Evolutionary conservation across 1,140 invertebrate species (phyloP).

Genomic region (Drosophila burlai): DNA sequence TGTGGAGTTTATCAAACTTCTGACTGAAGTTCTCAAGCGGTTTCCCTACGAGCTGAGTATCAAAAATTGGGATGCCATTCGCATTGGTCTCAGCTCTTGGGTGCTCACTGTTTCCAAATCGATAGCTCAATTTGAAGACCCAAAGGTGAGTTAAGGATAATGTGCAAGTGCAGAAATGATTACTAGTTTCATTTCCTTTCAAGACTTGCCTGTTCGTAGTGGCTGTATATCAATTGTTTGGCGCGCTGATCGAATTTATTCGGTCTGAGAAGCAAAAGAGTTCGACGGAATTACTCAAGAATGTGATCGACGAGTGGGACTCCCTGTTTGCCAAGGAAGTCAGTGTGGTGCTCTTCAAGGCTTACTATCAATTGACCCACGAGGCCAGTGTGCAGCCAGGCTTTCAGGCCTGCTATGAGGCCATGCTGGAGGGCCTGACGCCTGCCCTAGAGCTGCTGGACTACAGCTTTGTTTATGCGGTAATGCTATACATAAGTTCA

Average conservation of each 20-base stretch:
- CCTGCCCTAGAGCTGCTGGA: constrained; percentile 65
- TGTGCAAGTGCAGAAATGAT: background rate
- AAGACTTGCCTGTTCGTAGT: constrained; percentile 86
- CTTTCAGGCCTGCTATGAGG: constrained; percentile 44
- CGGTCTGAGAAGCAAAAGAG: constrained; percentile 85
- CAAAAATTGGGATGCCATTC: constrained; percentile 89
- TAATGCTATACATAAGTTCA: constrained; percentile 16
- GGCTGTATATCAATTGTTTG: constrained; percentile 86
- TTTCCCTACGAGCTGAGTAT: constrained; percentile 85
- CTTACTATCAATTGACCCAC: constrained; percentile 85
- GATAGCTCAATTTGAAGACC: constrained; percentile 78
- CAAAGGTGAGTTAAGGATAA: constrained; percentile 76
- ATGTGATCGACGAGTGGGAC: constrained; percentile 87
- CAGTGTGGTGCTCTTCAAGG: constrained; percentile 86
- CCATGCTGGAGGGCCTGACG: constrained; percentile 53
- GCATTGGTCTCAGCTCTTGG: constrained; percentile 89
- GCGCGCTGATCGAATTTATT: constrained; percentile 85
- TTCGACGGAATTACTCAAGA: constrained; percentile 85
- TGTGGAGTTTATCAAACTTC: constrained; percentile 84
- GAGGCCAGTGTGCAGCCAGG: constrained; percentile 46
- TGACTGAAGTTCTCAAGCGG: constrained; percentile 83
- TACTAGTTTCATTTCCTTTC: constrained; percentile 9
- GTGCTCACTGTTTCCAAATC: constrained; percentile 86
- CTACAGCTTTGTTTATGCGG: constrained; percentile 67
- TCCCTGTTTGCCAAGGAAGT: constrained; percentile 86